Evolutionary conservation across 2,113 vertebrate species (phyloP).

Genomic region (Apteryx owenii): DNA sequence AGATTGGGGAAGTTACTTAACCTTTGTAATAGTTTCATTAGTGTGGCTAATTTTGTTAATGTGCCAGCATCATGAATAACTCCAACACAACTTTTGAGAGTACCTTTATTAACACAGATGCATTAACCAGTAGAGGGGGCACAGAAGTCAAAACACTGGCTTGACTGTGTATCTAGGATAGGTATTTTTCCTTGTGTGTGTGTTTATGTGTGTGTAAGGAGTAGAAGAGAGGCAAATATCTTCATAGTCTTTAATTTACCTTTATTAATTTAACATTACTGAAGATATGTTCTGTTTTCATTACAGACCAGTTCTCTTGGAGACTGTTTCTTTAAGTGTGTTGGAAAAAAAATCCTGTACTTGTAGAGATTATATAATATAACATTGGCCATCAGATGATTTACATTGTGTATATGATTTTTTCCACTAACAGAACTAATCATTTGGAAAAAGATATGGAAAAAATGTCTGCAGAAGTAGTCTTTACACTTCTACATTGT

Average conservation of each 20-base stretch:
- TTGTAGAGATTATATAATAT: not conserved
- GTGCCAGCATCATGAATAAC: not conserved
- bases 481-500: not conserved
- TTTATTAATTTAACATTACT: slow-evolving; percentile 18
- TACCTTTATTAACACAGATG: not conserved
- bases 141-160: not conserved
- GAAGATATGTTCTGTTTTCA: slow-evolving; percentile 11
- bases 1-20: not conserved
- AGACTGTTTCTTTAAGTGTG: slow-evolving; percentile 18
- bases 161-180: not conserved
- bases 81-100: not conserved
- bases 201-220: not conserved
- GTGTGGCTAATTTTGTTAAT: not conserved
- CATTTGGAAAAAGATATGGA: not conserved
- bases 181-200: not conserved
- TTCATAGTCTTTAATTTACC: not conserved
- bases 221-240: not conserved
- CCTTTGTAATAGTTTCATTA: not conserved
- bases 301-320: not conserved
- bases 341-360: not conserved
- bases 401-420: not conserved
- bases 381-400: not conserved
- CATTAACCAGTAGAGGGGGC: slow-evolving; percentile 52
- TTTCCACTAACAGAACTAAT: not conserved
- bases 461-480: not conserved